Percentiles rank a stretch among this genome's conserved stretches.
phyloP scores from a whole-genome alignment of 2,888 invertebrate genomes.

The Stegophylla sp. region DNA sequence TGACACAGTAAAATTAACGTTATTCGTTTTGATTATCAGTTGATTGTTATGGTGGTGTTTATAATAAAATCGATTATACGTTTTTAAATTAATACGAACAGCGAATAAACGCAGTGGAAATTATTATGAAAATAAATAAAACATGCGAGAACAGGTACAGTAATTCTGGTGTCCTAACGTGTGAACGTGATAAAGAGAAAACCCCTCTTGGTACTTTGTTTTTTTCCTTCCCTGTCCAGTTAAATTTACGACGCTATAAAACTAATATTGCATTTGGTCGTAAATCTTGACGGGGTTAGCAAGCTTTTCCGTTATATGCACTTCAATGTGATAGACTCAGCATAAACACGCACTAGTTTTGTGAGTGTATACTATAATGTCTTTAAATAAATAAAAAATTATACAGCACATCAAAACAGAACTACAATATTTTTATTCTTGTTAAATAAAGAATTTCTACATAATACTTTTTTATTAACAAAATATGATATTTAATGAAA shows the following conservation, averaged over 20 bases:
- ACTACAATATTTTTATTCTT: too few relatives aligned
- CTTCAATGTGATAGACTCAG: constrained; percentile 54
- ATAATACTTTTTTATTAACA: too few relatives aligned
- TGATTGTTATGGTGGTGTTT: background rate
- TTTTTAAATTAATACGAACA: constrained; percentile 18
- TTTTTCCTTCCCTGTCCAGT: constrained; percentile 48
- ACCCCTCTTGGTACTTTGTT: constrained; percentile 54
- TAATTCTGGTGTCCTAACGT: constrained; percentile 48
- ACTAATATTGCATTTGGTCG: constrained; percentile 55
- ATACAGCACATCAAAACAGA: constrained; percentile 10
- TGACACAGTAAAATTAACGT: background rate
- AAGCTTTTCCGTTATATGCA: constrained; percentile 46
- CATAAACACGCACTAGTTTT: constrained; percentile 49
- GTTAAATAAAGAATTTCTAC: too few relatives aligned
- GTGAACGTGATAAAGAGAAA: constrained; percentile 56
- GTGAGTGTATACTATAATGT: constrained; percentile 12
- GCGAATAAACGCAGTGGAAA: background rate
- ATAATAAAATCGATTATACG: constrained; percentile 13
- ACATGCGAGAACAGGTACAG: constrained; percentile 35
- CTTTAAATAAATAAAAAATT: constrained; percentile 37
- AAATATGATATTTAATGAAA: too few relatives aligned
- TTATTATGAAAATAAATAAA: background rate
- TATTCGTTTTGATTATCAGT: background rate
- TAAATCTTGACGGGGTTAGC: constrained; percentile 56
- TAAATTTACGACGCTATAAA: constrained; percentile 57